Evolutionary conservation across 2,797 vertebrate genomes (phyloP).

Genomic region (Ptychadena robeensis): DNA sequence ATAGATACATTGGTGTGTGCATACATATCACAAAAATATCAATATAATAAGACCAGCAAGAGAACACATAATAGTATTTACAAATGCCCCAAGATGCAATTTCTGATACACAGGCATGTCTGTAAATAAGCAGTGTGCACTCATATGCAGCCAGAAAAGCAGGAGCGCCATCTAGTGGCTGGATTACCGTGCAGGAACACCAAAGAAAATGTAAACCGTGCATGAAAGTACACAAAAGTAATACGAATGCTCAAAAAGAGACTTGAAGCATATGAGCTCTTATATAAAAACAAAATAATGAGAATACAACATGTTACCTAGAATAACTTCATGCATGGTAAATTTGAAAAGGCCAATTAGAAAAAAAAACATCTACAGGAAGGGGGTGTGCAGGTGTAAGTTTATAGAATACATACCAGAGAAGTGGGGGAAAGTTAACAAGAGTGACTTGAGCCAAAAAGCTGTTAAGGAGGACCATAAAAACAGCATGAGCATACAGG

Average conservation of each 20-base stretch:
- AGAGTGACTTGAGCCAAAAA: background rate
- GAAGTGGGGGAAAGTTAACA: conserved; percentile 8
- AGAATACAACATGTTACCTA: background rate
- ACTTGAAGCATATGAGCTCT: background rate
- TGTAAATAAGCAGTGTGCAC: background rate
- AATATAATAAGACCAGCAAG: too few relatives aligned
- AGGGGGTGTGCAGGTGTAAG: background rate
- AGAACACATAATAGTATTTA: too few relatives aligned
- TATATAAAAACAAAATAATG: background rate
- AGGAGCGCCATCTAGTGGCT: background rate
- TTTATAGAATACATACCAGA: conserved; percentile 23
- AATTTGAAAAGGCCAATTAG: background rate
- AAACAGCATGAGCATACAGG: background rate
- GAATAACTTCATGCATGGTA: background rate
- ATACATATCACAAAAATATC: too few relatives aligned
- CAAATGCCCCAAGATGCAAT: too few relatives aligned
- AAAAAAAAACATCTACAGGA: background rate
- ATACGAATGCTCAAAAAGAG: background rate
- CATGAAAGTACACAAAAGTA: background rate
- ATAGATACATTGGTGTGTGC: too few relatives aligned
- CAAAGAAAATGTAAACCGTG: background rate
- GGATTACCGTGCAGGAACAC: background rate
- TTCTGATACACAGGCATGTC: background rate
- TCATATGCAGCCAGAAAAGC: background rate
- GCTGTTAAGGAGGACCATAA: conserved; percentile 2